Percentiles rank a stretch among this genome's conserved stretches.
Conservation (phyloP, 2,113 vertebrate genomes). For the Syrmaticus mikado region DNA sequence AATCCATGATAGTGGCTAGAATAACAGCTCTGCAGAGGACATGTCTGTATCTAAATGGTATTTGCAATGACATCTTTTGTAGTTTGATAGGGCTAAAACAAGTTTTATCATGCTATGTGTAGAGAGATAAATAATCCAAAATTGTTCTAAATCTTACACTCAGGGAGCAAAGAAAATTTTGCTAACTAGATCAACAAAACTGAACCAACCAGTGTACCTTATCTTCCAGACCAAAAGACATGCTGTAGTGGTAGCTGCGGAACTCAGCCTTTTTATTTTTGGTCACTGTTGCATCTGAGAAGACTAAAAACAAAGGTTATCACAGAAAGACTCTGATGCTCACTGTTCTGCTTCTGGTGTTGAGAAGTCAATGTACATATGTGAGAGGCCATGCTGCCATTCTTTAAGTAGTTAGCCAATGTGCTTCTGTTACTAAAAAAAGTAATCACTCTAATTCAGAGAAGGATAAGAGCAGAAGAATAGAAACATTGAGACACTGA, state of each 20-base stretch:
- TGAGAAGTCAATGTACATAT: not conserved
- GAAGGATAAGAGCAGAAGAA: not conserved
- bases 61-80: not conserved
- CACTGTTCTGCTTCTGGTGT: not conserved
- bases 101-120: not conserved
- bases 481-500: not conserved
- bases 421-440: not conserved
- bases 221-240: not conserved
- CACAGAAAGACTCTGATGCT: not conserved
- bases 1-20: not conserved
- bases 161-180: not conserved
- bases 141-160: not conserved
- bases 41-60: not conserved
- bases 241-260: not conserved
- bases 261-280: not conserved
- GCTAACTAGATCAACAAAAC: not conserved
- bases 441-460: not conserved
- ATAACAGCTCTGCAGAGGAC: not conserved
- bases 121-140: not conserved
- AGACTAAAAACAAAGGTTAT: not conserved
- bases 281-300: not conserved
- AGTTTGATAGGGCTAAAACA: not conserved
- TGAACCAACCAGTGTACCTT: not conserved
- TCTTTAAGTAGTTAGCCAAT: not conserved
- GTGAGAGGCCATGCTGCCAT: rapidly evolving